phyloP scores from a whole-genome alignment of 2,888 invertebrate genomes.

The Habroteleia sp. region DNA sequence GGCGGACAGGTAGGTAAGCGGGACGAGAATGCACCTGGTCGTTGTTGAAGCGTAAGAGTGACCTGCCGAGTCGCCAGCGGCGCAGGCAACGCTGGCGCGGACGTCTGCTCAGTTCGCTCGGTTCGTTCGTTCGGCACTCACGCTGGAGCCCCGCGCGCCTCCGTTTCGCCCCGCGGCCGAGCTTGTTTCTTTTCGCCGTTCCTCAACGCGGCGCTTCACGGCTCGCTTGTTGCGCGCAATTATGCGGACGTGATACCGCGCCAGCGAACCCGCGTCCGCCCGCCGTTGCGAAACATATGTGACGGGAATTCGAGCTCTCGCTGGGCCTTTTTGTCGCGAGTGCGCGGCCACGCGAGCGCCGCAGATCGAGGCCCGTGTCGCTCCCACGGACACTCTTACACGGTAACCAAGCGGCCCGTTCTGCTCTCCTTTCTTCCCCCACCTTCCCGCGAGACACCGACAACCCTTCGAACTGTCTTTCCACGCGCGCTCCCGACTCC shows the following conservation, averaged over 20 bases:
- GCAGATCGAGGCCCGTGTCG: background rate
- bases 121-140: background rate
- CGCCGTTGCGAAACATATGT: slow-evolving; percentile 36
- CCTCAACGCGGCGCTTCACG: slow-evolving; percentile 14
- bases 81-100: slow-evolving; percentile 39
- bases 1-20: slow-evolving; percentile 71
- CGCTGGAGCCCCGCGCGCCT: background rate
- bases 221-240: slow-evolving; percentile 16
- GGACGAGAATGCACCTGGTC: slow-evolving; percentile 74
- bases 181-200: background rate
- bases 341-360: slow-evolving; percentile 7
- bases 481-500: too few relatives aligned
- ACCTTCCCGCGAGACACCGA: background rate
- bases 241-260: slow-evolving; percentile 25
- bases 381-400: background rate
- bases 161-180: background rate
- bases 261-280: slow-evolving; percentile 1
- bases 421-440: background rate
- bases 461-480: too few relatives aligned
- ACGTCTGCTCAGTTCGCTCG: slow-evolving; percentile 26
- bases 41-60: slow-evolving; percentile 72
- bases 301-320: slow-evolving; percentile 8
- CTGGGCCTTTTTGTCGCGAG: slow-evolving; percentile 6
- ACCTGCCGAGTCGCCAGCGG: slow-evolving; percentile 71
- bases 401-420: slow-evolving; percentile 10